Base-by-base conservation (phyloP, 2,888 invertebrate species). In the Pyralis farinalis region DNA sequence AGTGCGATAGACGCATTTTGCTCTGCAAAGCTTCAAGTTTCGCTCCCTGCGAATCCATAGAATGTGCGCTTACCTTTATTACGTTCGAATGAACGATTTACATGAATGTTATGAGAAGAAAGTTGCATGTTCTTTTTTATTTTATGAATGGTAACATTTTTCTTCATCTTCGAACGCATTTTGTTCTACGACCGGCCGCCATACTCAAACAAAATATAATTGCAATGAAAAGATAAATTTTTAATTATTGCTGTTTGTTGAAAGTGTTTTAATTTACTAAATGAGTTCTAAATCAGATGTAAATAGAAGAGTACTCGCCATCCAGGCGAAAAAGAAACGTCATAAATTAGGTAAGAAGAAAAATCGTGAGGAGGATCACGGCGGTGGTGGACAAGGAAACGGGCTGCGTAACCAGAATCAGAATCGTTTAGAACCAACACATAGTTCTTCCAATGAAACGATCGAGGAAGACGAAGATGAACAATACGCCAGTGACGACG, bases 201-300 rank as follows among this genome's bases (percentile, higher is more conserved):
- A 92, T 92, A 92, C 91, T 92, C 91, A 92, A 92, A 92, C 92
- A 92, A 91, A 91, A 91, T n/a, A n/a, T 91, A 90, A 89, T 90
- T 91, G 87, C 90, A 80, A 90, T 90, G 90, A 90, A 90, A 91
- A 90, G 90, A 89, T 90, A 90, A 88, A 83, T 85, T 90, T 90
- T 63, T 90, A 81, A 74, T 75, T 72, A 85, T 78, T 81, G 71
- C 59, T 74, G 78, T 79, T 85, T 80, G 76, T 79, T 79, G 77
- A 75, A 79, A 83, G 83, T 77, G 79, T 80, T 80, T 76, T 85
- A 84, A 82, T 85, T 86, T 81, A 76, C 87, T 89, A 88, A 88
- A 96, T 95, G 96, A 95, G 94, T 91, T 93, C 94, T 82, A 96
- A 95, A 92, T 94, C 94, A 89, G 96, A 96, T 91, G 95, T 95